These are phyloP conservation scores for Poecile atricapillus DNA, from an alignment of 2,113 vertebrate species.

Conservation along the genomic window DNA sequence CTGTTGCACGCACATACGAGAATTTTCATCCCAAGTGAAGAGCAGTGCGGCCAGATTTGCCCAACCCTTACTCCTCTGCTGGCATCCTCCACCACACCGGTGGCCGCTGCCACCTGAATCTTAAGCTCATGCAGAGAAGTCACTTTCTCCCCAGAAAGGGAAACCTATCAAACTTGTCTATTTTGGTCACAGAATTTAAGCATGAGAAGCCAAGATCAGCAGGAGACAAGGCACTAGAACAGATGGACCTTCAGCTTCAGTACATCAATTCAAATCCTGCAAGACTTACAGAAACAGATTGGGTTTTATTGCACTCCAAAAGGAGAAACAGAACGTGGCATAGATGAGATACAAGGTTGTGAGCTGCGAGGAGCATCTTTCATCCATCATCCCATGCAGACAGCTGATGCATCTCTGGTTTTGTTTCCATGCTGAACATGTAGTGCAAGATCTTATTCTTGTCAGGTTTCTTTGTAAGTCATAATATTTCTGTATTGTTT, in stretches of 20 bases:
- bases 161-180: neutral
- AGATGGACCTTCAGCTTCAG: constrained; percentile 20
- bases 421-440: neutral
- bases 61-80: fast-evolving
- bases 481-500: neutral
- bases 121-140: neutral
- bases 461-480: neutral
- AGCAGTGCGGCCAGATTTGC: neutral
- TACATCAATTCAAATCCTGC: neutral
- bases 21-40: neutral
- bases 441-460: neutral
- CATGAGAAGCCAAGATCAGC: neutral
- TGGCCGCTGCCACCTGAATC: neutral
- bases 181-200: neutral
- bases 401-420: neutral
- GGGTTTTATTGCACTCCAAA: neutral
- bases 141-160: neutral
- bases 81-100: neutral
- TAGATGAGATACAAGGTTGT: neutral
- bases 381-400: neutral
- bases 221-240: neutral
- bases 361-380: neutral
- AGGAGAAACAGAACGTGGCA: neutral
- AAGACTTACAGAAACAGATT: neutral
- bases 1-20: too few relatives aligned